Percentiles rank a stretch among this genome's conserved stretches.
Evolutionary conservation across 2,113 vertebrate species (phyloP).

Genomic region (Galbula dea): DNA sequence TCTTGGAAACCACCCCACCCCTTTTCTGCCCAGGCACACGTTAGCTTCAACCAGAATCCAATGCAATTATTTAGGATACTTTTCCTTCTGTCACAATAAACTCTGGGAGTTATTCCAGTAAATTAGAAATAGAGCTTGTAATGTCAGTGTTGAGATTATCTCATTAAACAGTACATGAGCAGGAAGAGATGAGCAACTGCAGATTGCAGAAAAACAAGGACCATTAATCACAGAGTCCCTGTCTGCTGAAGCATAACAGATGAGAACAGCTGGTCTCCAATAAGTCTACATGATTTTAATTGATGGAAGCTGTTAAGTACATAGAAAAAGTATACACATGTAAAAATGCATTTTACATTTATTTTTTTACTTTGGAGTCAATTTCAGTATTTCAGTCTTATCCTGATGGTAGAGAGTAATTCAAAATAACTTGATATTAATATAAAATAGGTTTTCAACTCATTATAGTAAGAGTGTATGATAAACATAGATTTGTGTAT

Average conservation of each 20-base stretch:
- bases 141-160: constrained; percentile 53
- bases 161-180: constrained; percentile 56
- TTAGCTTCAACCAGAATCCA: background rate
- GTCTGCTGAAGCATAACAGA: constrained; percentile 46
- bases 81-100: constrained; percentile 49
- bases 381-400: background rate
- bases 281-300: constrained; percentile 55
- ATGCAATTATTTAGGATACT: background rate
- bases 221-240: constrained; percentile 50
- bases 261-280: constrained; percentile 55
- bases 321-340: background rate
- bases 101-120: constrained; percentile 45
- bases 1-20: background rate
- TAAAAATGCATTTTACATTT: background rate
- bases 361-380: background rate
- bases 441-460: background rate
- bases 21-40: background rate
- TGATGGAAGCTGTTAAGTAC: constrained; percentile 14
- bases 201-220: constrained; percentile 51
- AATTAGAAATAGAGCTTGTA: constrained; percentile 61
- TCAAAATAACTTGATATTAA: background rate
- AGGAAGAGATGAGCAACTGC: constrained; percentile 44
- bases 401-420: background rate
- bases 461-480: background rate
- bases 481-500: background rate